Evolutionary conservation across 2,113 vertebrate species (phyloP).

Genomic region (Daubentonia madagascariensis): DNA sequence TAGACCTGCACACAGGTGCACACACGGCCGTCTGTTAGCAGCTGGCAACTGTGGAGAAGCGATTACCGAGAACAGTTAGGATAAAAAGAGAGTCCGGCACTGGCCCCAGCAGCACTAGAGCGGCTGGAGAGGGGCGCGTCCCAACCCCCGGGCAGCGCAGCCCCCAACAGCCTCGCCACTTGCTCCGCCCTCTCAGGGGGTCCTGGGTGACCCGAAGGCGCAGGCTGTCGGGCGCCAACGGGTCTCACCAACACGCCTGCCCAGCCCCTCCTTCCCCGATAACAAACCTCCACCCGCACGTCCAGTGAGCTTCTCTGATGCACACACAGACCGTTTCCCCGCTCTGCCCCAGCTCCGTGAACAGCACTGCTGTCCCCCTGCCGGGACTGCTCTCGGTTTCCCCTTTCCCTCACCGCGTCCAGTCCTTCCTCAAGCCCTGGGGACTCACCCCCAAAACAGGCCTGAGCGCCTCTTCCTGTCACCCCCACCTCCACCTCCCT

Average conservation of each 20-base stretch:
- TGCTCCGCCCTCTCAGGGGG: rapidly evolving
- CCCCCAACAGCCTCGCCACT: rapidly evolving
- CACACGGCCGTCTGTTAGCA: not conserved
- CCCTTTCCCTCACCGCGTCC: rapidly evolving
- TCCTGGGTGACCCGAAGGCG: rapidly evolving
- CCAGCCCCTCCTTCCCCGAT: no score
- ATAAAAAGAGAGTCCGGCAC: rapidly evolving
- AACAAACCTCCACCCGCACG: not conserved
- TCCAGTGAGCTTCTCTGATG: not conserved
- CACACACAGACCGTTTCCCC: not conserved
- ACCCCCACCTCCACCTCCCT: not conserved
- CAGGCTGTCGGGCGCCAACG: rapidly evolving
- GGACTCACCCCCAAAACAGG: not conserved
- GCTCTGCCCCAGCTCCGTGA: rapidly evolving
- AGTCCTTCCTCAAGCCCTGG: not conserved
- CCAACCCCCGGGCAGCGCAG: rapidly evolving
- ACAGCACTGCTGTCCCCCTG: rapidly evolving
- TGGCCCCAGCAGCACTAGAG: not conserved
- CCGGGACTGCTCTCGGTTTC: rapidly evolving
- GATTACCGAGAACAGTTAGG: rapidly evolving
- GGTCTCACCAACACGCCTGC: not conserved
- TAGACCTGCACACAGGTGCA: not conserved
- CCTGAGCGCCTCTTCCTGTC: not conserved
- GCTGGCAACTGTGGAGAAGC: not conserved
- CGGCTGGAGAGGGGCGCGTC: not conserved